Base-by-base conservation (phyloP, 2,113 vertebrate genomes). In the Hucho hucho region DNA sequence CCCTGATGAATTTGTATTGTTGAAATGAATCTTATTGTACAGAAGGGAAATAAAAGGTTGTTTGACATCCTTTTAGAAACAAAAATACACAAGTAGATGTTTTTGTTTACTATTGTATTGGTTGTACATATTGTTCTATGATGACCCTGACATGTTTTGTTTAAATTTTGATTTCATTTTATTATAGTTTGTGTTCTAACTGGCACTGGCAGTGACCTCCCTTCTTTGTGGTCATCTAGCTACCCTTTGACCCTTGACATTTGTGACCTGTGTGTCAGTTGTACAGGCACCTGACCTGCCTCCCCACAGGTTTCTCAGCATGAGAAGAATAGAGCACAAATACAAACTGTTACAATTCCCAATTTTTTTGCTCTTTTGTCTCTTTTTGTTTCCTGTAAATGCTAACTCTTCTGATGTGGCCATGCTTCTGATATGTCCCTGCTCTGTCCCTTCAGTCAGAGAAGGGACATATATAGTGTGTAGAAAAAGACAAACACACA, bases 71-170 rank as follows among this genome's bases (percentile, higher is more conserved):
- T 94, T 90, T 92, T 88, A 79, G 77, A 77, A 80, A 93, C 93
- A 93, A 92, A 94, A 91, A 86, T 77, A 83, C 85, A 88, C 84
- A 77, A 81, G 91, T 91, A 86, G 90, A 87, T 92, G 92, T 92
- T 95, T 53, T 96, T 94, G 92, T 94, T 95, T 92, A 89, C 81
- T 80, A 77, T 87, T 86, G 82, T 92, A 92, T 94, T 90, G 92
- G 93, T 94, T 96, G 94, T 95, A 94, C 92, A 95, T 95, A 93
- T 87, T 93, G 96, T 95, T 95, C 92, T 94, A 93, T 93, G 84
- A 87, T 86, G 86, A 81, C 74, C 64, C 84, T 90, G 74, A 76
- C 78, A 70, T 71, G 82, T 89, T 91, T 86, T 79, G 1, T 69
- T 77, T 83, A 77, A 18, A 32, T 78, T 84, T 73, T 22, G 32